phyloP scores from a whole-genome alignment of 2,888 invertebrate species.

The Cantharis rufa region DNA sequence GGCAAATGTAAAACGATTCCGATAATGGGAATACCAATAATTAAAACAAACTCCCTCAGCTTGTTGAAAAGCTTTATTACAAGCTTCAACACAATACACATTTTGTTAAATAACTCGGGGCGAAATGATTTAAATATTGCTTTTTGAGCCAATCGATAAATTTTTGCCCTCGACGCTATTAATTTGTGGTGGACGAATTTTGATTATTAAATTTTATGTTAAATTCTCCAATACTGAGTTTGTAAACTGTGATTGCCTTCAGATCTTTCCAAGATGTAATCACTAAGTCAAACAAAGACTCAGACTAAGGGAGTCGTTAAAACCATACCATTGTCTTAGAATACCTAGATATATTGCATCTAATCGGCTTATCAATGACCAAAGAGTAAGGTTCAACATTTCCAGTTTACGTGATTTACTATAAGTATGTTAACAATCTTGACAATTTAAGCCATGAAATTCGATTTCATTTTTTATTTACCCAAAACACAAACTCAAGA shows the following conservation, averaged over 20 bases:
- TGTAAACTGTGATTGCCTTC: conserved; percentile 1
- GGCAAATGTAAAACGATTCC: conserved; percentile 1
- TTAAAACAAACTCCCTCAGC: conserved; percentile 1
- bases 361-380: conserved; percentile 38
- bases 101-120: conserved; percentile 51
- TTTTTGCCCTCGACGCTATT: neutral
- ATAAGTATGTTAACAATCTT: neutral
- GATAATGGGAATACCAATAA: neutral
- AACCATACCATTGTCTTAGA: conserved; percentile 28
- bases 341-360: conserved; percentile 24
- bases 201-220: neutral
- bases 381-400: conserved; percentile 23
- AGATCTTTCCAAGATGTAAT: conserved; percentile 17
- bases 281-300: conserved; percentile 21
- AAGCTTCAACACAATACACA: neutral
- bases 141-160: neutral
- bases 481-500: neutral
- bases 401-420: conserved; percentile 9
- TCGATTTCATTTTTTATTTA: neutral
- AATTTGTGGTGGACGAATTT: neutral
- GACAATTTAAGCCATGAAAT: neutral
- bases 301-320: conserved; percentile 19
- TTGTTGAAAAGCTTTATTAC: conserved; percentile 5
- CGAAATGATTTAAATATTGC: conserved; percentile 39
- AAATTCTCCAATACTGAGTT: neutral